Percentiles rank a stretch among this genome's conserved stretches.
Conservation (phyloP, 2,888 invertebrate species). For the Platerodrilus igneus region DNA sequence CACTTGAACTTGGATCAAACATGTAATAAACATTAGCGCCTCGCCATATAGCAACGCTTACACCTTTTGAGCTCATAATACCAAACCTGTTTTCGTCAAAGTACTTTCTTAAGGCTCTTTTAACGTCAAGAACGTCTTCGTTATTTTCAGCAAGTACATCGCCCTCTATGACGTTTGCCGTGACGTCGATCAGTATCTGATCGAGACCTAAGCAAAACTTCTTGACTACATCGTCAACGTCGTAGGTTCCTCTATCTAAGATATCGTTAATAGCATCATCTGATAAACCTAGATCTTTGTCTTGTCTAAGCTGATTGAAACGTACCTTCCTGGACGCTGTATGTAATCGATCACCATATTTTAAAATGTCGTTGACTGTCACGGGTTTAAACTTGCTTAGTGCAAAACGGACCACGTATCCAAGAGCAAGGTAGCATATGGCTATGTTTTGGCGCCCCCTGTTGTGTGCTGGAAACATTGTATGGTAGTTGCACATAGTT, state of each 20-base stretch:
- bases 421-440: conserved; percentile 55
- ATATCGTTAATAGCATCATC: conserved; percentile 38
- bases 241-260: conserved; percentile 32
- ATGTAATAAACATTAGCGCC: conserved; percentile 45
- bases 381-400: conserved; percentile 54
- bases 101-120: conserved; percentile 40
- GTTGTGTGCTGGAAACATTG: conserved; percentile 39
- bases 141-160: conserved; percentile 38
- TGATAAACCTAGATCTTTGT: conserved; percentile 26
- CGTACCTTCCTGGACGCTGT: conserved; percentile 46
- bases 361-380: conserved; percentile 57
- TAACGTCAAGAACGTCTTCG: conserved; percentile 39
- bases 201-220: conserved; percentile 43
- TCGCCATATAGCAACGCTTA: conserved; percentile 47
- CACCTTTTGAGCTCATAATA: conserved; percentile 42
- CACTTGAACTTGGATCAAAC: conserved; percentile 49
- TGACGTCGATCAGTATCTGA: conserved; percentile 39
- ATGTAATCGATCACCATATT: conserved; percentile 60
- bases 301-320: conserved; percentile 28
- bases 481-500: conserved; percentile 33
- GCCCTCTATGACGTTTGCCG: conserved; percentile 40
- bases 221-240: conserved; percentile 35
- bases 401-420: conserved; percentile 55
- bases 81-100: conserved; percentile 43
- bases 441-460: conserved; percentile 53